Evolutionary conservation across 2,113 vertebrate species (phyloP), one percentile per base, ranked within the genome.

Genomic region (Apteryx owenii): DNA sequence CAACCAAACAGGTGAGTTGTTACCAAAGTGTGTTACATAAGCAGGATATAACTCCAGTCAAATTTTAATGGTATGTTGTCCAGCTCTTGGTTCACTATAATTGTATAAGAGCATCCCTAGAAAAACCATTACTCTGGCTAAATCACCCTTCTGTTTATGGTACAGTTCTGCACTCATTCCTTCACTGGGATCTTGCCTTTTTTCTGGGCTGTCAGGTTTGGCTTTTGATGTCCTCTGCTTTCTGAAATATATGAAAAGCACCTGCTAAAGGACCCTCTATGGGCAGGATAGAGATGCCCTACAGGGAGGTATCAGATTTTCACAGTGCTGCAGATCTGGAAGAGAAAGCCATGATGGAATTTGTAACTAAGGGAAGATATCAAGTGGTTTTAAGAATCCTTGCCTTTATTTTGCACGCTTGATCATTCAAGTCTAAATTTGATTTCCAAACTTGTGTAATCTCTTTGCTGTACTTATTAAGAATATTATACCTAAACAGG

Each of bases 161-260:
- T 22, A 2, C 20, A 1, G 7, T 26, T 46, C 26, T 1, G 0
- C 0, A 0, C 23, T 44, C 25, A 14, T 40, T 46, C 29, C 17
- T 46, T 29, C 29, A 9, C 22, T 20, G 73, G 62, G 51, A 68
- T 1, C 42, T 90, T 5, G 5, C 51, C 21, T 33, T 11, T 0
- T 22, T 69, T 12, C 60, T 20, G 12, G 42, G 75, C 69, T 62
- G 73, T 40, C 29, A 36, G 40, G 23, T 31, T 31, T 42, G 73
- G n/a, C 23, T 71, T 86, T 36, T 22, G 21, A 12, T 62, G 29
- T 16, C 62, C 72, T 1, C 7, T 40, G 46, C 77, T 58, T 58
- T 26, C 48, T 50, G 77, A 36, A 33, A 72, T 9, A 5, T 2
- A 8, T 22, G 6, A 15, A 62, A 44, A 87, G 15, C 20, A 31